Evolutionary conservation across 2,888 invertebrate genomes (phyloP).

Genomic region (Esperia sulphurella): DNA sequence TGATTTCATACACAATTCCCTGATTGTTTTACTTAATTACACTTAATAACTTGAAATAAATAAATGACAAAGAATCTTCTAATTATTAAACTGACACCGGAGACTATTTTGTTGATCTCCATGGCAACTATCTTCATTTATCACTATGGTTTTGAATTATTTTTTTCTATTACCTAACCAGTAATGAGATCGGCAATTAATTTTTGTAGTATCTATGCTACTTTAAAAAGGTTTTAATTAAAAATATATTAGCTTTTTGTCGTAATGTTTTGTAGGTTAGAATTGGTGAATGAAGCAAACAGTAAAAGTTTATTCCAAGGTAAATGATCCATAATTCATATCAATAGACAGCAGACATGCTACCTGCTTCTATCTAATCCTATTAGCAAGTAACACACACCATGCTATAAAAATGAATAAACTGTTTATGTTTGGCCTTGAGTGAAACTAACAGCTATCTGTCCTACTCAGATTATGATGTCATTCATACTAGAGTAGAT

Average conservation of each 20-base stretch:
- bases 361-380: background rate
- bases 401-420: constrained; percentile 1
- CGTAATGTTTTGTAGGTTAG: constrained; percentile 40
- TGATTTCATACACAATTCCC: constrained; percentile 4
- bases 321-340: constrained; percentile 23
- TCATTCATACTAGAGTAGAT: constrained; percentile 23
- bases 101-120: constrained; percentile 26
- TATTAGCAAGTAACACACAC: background rate
- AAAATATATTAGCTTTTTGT: background rate
- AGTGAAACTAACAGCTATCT: constrained; percentile 25
- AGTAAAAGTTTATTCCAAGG: constrained; percentile 55
- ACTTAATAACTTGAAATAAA: constrained; percentile 7
- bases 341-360: background rate
- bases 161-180: constrained; percentile 19
- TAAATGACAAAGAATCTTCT: constrained; percentile 6
- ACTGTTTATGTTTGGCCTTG: constrained; percentile 31
- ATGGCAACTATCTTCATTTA: constrained; percentile 41
- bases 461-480: constrained; percentile 36
- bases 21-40: constrained; percentile 7
- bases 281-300: constrained; percentile 54
- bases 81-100: background rate
- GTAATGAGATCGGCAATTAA: background rate
- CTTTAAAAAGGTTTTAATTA: background rate
- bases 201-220: background rate
- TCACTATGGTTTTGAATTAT: constrained; percentile 21